Base-by-base conservation (phyloP, 2,888 invertebrate species). In the Parnassius glacialis region DNA sequence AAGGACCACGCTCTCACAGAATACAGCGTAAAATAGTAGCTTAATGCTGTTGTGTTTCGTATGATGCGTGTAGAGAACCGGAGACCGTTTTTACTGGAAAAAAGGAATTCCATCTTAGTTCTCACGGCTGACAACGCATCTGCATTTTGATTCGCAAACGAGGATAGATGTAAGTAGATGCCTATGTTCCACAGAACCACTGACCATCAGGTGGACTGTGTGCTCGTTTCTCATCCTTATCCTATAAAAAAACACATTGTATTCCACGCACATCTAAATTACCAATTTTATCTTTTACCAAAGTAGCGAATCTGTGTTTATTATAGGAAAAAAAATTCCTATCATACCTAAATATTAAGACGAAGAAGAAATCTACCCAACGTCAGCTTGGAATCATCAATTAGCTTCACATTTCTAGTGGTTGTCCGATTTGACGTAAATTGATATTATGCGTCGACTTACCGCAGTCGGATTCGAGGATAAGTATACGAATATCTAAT, bases 401-500 rank as follows among this genome's bases (percentile, higher is more conserved):
- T 50, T 58, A 57, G 65, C 65, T 67, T 63, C 65, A 66, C 52
- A 61, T 62, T 65, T 52, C 69, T 67, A 66, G 61, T 66, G 64
- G 64, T 65, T 59, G 61, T 65, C 64, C 52, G 58, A 67, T 68
- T 65, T 64, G 60, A 68, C 54, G 63, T 66, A 65, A 68, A 69
- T 66, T 68, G 62, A 60, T 64, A 66, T 67, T 64, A 70, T 68
- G 64, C 62, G 51, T 54, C 64, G 13, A 57, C 11, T 50, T 34
- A 53, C 41, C 52, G 54, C 51, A 47, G 50, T 45, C 13, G 13
- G 50, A 50, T 12, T 16, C 48, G 43, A 11, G 44, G 54, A 58
- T 62, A 58, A 50, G 41, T 62, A 72, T 69, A 72, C 70, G 74
- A 77, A 75, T 73, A 76, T 75, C 74, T 75, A 71, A 74, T 75